phyloP scores from a whole-genome alignment of 2,888 invertebrate species.

The Danaus chrysippus region DNA sequence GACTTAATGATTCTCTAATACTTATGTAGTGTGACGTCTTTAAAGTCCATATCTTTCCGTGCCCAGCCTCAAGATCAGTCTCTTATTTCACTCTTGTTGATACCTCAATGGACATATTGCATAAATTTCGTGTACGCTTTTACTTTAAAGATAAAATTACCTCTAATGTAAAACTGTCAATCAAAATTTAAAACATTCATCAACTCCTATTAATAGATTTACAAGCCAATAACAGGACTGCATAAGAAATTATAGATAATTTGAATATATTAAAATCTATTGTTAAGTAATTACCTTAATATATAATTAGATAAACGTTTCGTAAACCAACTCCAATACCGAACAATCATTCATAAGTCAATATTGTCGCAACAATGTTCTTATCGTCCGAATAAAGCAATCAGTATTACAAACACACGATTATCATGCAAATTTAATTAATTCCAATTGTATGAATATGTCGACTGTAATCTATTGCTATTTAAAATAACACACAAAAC shows the following conservation, averaged over 20 bases:
- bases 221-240: no score
- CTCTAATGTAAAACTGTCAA: constrained; percentile 27
- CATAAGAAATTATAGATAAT: constrained; percentile 14
- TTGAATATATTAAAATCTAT: background rate
- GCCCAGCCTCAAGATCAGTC: constrained; percentile 28
- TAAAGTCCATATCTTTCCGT: constrained; percentile 16
- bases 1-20: background rate
- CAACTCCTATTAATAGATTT: constrained; percentile 3
- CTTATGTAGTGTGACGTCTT: background rate
- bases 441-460: constrained; percentile 59
- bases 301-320: background rate
- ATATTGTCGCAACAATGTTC: background rate
- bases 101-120: constrained; percentile 28
- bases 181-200: constrained; percentile 22
- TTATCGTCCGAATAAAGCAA: constrained; percentile 1
- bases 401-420: constrained; percentile 40
- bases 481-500: constrained; percentile 75
- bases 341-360: background rate
- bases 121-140: constrained; percentile 29
- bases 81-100: constrained; percentile 31
- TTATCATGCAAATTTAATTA: constrained; percentile 72
- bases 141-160: constrained; percentile 30
- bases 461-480: constrained; percentile 62
- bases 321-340: background rate
- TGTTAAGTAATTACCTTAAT: background rate